phyloP scores from a whole-genome alignment of 2,797 vertebrate species.

The Harpagifer antarcticus region DNA sequence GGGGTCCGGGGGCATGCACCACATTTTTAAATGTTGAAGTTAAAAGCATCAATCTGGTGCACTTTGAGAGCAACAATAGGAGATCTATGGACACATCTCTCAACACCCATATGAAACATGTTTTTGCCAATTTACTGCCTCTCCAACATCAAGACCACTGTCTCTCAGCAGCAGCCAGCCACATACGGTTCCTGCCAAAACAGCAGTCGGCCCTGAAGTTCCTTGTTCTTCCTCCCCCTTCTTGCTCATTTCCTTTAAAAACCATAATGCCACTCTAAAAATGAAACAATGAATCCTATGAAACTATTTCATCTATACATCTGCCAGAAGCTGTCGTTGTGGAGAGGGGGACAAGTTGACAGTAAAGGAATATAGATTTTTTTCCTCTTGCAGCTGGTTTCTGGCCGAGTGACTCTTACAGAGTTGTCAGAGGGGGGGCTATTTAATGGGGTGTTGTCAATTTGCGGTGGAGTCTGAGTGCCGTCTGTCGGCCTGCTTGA shows the following conservation, averaged over 20 bases:
- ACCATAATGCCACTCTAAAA: constrained; percentile 45
- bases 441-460: constrained; percentile 76
- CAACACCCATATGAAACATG: too few relatives aligned
- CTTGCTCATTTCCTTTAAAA: constrained; percentile 45
- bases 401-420: constrained; percentile 68
- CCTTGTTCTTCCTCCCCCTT: constrained; percentile 1
- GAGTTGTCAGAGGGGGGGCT: constrained; percentile 71
- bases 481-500: constrained; percentile 44
- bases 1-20: too few relatives aligned
- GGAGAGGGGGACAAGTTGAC: constrained; percentile 62
- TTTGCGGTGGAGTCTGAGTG: constrained; percentile 58
- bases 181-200: constrained; percentile 14
- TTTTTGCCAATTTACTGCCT: constrained; percentile 44
- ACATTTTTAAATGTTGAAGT: too few relatives aligned
- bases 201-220: constrained; percentile 25
- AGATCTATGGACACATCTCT: too few relatives aligned
- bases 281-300: constrained; percentile 57
- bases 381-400: constrained; percentile 67
- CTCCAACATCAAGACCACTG: constrained; percentile 8
- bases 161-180: constrained; percentile 12
- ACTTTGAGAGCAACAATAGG: too few relatives aligned
- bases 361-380: constrained; percentile 81
- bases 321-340: constrained; percentile 45
- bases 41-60: too few relatives aligned
- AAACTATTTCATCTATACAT: constrained; percentile 69